Evolutionary conservation across 2,797 vertebrate species (phyloP).

Genomic region (Acipenser ruthenus): DNA sequence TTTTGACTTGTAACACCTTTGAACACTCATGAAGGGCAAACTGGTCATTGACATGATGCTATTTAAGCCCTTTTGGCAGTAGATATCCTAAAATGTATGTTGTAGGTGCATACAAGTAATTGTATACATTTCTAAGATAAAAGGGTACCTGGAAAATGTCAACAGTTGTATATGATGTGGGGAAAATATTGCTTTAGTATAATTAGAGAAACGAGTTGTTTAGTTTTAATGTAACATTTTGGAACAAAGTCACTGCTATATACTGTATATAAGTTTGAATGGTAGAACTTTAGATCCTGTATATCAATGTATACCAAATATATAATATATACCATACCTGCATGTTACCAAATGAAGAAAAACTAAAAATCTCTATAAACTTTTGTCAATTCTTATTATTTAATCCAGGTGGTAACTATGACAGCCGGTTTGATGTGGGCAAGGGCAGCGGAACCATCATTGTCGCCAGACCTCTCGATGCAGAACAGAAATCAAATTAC

Average conservation of each 20-base stretch:
- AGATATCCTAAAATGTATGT: not conserved
- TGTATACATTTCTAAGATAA: not conserved
- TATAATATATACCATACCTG: not conserved
- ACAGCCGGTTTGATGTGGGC: constrained; percentile 87
- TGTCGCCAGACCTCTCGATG: constrained; percentile 84
- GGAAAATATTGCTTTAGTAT: no score
- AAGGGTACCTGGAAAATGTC: no score
- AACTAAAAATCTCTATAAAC: not conserved
- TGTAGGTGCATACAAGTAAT: not conserved
- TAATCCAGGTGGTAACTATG: constrained; percentile 74
- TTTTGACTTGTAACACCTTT: constrained; percentile 27
- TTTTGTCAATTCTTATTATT: constrained; percentile 29
- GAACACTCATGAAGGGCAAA: constrained; percentile 11
- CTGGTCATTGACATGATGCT: no score
- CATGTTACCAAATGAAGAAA: constrained; percentile 2
- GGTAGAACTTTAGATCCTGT: no score
- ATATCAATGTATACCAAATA: no score
- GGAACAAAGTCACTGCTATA: no score
- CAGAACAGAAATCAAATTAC: constrained; percentile 84
- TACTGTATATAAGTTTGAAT: no score
- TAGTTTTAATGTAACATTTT: no score
- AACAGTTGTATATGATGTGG: no score
- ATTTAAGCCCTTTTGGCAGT: no score
- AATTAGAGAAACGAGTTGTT: no score
- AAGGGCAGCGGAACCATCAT: constrained; percentile 81